These are phyloP conservation scores for Eretmochelys imbricata DNA, from an alignment of 2,113 vertebrate genomes.

Conservation along the genomic window DNA sequence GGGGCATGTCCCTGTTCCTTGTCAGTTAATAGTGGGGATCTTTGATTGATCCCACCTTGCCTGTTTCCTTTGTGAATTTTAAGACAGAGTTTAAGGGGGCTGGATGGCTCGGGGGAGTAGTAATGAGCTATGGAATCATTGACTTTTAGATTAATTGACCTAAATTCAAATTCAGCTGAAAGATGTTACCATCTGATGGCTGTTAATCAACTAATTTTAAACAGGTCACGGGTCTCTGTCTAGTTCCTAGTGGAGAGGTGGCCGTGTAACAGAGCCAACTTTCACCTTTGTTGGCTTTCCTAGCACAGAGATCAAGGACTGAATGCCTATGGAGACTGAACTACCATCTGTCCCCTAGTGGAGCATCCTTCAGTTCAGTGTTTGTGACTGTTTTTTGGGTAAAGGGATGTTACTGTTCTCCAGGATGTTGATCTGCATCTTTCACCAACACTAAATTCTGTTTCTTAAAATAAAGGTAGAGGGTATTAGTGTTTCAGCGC, in stretches of 20 bases:
- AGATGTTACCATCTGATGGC: background rate
- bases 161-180: background rate
- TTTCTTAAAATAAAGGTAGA: background rate
- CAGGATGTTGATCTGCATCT: background rate
- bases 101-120: background rate
- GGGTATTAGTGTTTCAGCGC: background rate
- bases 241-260: fast-evolving
- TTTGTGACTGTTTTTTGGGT: background rate
- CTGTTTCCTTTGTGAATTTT: background rate
- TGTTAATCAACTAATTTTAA: background rate
- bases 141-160: background rate
- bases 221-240: background rate
- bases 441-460: background rate
- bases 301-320: background rate
- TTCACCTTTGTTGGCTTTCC: background rate
- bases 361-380: background rate
- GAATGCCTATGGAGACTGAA: background rate
- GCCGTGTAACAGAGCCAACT: background rate
- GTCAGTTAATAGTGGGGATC: background rate
- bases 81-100: background rate
- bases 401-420: background rate
- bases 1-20: background rate
- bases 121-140: background rate
- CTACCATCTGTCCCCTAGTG: fast-evolving
- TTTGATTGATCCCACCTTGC: background rate